Evolutionary conservation across 2,113 vertebrate species (phyloP), one percentile per base, ranked within the genome.

Genomic region (Anolis sagrei): DNA sequence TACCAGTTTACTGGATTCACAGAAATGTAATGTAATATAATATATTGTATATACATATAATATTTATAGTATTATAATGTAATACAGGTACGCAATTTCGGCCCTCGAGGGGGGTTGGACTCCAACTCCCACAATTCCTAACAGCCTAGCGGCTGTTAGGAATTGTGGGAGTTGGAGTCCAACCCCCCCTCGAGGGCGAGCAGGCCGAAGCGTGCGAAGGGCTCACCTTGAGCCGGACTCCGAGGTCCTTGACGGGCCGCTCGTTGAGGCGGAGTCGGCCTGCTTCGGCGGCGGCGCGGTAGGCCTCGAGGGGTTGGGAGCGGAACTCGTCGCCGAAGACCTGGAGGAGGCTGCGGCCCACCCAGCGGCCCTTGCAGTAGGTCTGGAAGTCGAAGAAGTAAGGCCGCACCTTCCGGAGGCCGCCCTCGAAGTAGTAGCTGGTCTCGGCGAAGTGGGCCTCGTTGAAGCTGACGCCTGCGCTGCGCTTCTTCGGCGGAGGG

Each of bases 301-400:
- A 99, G 81, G 97, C 99, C 54, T 97, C 89, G 29, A 98, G 64
- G 0, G 98, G 96, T 84, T 99, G 97, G 0, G 97, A 92, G 34
- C 98, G 96, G 95, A 99, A 99, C 94, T 99, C 99, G 5, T 91
- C 96, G 84, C 92, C 90, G 93, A 99, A 99, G 79, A 99, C 98
- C 9, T 99, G 95, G 79, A 95, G 82, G 6, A 99, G 96, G 87
- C 93, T 98, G 92, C 95, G 97, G 68, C 99, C 99, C 73, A 99
- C 92, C 98, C 99, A 99, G 54, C 99, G 98, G 8, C 98, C 98
- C 93, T 99, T 99, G 90, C 99, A 99, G 91, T 99, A 99, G 1
- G 98, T 98, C 79, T 93, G 96, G 87, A 99, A 99, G 72, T 99
- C 98, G 89, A 97, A 99, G 87, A 96, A 99, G 93, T 99, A 99